Evolutionary conservation across 2,797 vertebrate species (phyloP), one percentile per base, ranked within the genome.

Genomic region (Cynodonichthys magdalenae): DNA sequence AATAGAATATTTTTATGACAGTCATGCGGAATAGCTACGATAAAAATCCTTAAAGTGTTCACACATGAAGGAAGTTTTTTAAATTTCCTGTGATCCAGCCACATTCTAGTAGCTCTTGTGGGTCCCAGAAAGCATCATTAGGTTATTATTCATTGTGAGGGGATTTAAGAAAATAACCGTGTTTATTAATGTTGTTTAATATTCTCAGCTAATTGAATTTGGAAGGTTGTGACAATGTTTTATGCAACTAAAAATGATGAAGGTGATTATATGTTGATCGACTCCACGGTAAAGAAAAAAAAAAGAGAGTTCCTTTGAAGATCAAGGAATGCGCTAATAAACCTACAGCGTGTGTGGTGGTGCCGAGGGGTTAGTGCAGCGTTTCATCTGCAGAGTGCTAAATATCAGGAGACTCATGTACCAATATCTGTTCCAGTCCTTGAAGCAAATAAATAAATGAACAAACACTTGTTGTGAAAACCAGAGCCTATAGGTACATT

Each of bases 341-440:
- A 47, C 9, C 10, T 20, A 11, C 10, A 39, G 10, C 1, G 18
- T 20, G 46, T n/a, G 44, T 19, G n/a, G n/a, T n/a, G n/a, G n/a
- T 46, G 45, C n/a, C n/a, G 46, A 47, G 46, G 46, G 46, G 11
- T 47, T 47, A 47, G 46, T 47, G 46, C 46, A 19, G 46, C 46
- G 46, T 47, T 20, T 47, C 18, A 47, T 47, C 46, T 47, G 46
- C 45, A 11, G 18, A 12, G 45, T 19, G 18, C 18, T 18, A 47
- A 4, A 18, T 5, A 44, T 44, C 15, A 44, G 41, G 41, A 44
- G 41, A 44, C 41, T 44, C 1, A 1, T 3, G n/a, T 12, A 47
- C n/a, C 45, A 19, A 18, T 12, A 20, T 47, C 46, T 11, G 18
- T 20, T 19, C 9, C 46, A 18, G n/a, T 47, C 19, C 10, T 45